These are phyloP conservation scores for Semaprochilodus insignis DNA, from an alignment of 2,797 vertebrate species.

Conservation along the genomic window DNA sequence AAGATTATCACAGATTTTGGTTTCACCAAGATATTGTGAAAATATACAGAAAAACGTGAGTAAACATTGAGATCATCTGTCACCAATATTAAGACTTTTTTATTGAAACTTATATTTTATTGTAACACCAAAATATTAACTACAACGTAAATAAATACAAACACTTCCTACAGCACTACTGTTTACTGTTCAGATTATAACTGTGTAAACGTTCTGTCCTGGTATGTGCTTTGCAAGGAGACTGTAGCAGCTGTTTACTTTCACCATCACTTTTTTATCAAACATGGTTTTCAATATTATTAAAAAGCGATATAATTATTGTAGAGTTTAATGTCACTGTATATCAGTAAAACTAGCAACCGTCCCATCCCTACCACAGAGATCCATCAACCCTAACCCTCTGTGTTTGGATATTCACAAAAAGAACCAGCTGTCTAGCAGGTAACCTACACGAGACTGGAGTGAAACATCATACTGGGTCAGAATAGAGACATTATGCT, in stretches of 20 bases:
- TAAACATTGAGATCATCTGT: neutral
- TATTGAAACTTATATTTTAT: neutral
- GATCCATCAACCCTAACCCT: neutral
- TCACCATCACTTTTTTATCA: neutral
- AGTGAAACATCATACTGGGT: neutral
- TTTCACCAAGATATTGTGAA: neutral
- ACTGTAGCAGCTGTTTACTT: neutral
- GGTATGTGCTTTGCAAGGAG: neutral
- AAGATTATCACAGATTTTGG: neutral
- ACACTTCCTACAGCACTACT: neutral
- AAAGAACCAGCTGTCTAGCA: neutral
- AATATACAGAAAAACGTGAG: neutral
- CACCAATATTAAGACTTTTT: neutral
- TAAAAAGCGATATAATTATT: neutral
- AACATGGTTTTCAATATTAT: neutral
- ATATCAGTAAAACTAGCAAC: neutral
- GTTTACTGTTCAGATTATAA: neutral
- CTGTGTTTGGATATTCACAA: neutral
- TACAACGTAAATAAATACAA: neutral
- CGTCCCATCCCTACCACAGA: neutral
- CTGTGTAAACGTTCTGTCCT: neutral
- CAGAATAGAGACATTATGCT: neutral
- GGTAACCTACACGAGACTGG: neutral
- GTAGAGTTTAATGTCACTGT: neutral
- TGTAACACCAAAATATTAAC: neutral